Evolutionary conservation across 1,140 invertebrate genomes (phyloP), one percentile per base, ranked within the genome.

Genomic region (Pseudomyrmex concolor): DNA sequence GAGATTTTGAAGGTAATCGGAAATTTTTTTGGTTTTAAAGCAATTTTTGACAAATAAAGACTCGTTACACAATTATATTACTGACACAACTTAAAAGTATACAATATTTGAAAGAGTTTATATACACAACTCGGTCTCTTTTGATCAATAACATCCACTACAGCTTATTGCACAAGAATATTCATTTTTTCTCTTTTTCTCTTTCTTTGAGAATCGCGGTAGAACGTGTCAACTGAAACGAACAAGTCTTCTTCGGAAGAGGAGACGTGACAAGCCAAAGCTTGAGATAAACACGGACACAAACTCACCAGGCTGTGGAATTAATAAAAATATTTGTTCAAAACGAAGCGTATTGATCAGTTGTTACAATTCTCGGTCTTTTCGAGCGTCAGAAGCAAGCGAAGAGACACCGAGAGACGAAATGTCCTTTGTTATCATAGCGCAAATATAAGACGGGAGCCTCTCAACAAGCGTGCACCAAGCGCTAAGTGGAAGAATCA

Each of bases 401-500:
- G 50, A 13, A 43, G 48, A 62, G 68, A 19, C n/a, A 25, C 13
- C 70, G 70, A 55, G 71, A 55, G n/a, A 71, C 68, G 15, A 34
- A 71, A 22, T 60, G 50, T 82, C 59, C 57, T 73, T 74, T 82
- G 78, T 73, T 81, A 80, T 84, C 66, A 77, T 59, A 51, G 57
- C 22, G 72, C 68, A 89, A 89, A 89, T 86, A 87, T 74, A 90
- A 90, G 89, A 90, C 89, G 74, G 89, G 88, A 90, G 89, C 89
- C 34, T 88, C 88, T 88, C 84, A 71, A 78, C 86, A 72, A 78
- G 54, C 86, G 5, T 34, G 62, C 43, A 25, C 34, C 77, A 67
- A 70, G 80, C 71, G 89, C 86, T 90, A 90, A 90, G 88, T 90
- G 86, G 81, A 90, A 90, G 89, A 90, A 87, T 90, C 88, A 90